These are phyloP conservation scores for Pachyrhynchus sulphureomaculatus DNA, from an alignment of 1,140 invertebrate species.

Conservation along the genomic window DNA sequence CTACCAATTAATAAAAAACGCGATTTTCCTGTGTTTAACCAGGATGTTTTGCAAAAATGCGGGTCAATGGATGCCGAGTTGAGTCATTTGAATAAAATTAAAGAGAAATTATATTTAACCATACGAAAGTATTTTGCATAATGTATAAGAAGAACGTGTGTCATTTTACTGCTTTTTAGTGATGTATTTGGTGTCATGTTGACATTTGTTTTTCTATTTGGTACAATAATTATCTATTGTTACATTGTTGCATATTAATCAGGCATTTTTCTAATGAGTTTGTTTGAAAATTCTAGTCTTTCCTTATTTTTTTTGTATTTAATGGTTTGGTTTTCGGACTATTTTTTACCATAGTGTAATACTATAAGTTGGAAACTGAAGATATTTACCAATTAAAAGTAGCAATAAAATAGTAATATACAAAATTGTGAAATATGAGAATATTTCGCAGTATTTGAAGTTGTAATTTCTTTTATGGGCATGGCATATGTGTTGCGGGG, in stretches of 20 bases:
- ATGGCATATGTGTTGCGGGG: no score
- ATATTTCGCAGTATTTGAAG: no score
- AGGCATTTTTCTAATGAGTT: no score
- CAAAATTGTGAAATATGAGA: no score
- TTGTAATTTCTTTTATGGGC: no score
- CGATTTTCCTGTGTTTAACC: neutral
- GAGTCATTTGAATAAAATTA: constrained; percentile 14
- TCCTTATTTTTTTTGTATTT: constrained; percentile 1
- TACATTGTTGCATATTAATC: no score
- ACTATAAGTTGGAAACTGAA: no score
- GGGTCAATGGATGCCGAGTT: neutral
- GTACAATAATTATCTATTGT: no score
- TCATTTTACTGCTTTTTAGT: neutral
- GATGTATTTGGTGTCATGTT: neutral
- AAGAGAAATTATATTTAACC: constrained; percentile 8
- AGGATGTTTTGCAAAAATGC: constrained; percentile 4
- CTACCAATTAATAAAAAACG: neutral
- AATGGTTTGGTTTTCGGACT: no score
- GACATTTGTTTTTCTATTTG: neutral
- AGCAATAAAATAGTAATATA: no score
- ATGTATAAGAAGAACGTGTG: constrained; percentile 4
- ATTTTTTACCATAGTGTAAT: no score
- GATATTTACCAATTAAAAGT: no score
- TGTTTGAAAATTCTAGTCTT: neutral
- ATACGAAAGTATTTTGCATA: constrained; percentile 1